These are phyloP conservation scores for Phyto melanocephala DNA, from an alignment of 2,888 invertebrate genomes.

Conservation along the genomic window DNA sequence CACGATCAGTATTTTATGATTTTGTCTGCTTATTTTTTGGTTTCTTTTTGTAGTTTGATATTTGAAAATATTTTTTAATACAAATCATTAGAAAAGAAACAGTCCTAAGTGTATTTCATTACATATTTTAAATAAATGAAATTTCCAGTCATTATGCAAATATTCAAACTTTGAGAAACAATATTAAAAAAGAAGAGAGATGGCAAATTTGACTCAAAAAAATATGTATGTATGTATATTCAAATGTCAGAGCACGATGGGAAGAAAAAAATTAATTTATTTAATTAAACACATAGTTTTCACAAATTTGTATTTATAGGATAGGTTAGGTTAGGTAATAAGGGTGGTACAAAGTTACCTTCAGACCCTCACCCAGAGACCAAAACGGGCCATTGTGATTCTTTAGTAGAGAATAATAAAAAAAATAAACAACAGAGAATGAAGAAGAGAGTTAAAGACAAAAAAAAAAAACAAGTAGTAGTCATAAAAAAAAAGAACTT, in stretches of 20 bases:
- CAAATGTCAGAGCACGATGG: conserved; percentile 16
- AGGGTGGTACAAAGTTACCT: no score
- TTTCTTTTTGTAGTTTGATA: background rate
- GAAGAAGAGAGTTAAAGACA: no score
- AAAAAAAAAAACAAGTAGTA: no score
- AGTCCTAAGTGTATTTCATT: conserved; percentile 40
- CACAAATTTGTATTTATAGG: no score
- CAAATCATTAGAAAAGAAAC: conserved; percentile 21
- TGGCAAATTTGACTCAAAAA: background rate
- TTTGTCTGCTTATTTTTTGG: background rate
- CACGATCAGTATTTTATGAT: conserved; percentile 51
- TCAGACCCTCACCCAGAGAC: no score
- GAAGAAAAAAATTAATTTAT: background rate
- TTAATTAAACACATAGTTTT: no score
- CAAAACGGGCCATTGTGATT: no score
- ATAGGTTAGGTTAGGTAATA: no score
- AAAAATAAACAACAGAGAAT: no score
- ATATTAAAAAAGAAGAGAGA: background rate
- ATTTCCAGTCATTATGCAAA: conserved; percentile 46
- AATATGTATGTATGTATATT: background rate
- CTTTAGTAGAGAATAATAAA: no score
- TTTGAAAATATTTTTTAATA: conserved; percentile 21
- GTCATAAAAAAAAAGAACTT: no score
- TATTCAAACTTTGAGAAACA: background rate
- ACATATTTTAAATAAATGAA: conserved; percentile 28